A percentile compares a stretch with the other conserved stretches of the same genome.
Conservation (phyloP, 2,113 vertebrate genomes). For the Leucosticte australis region DNA sequence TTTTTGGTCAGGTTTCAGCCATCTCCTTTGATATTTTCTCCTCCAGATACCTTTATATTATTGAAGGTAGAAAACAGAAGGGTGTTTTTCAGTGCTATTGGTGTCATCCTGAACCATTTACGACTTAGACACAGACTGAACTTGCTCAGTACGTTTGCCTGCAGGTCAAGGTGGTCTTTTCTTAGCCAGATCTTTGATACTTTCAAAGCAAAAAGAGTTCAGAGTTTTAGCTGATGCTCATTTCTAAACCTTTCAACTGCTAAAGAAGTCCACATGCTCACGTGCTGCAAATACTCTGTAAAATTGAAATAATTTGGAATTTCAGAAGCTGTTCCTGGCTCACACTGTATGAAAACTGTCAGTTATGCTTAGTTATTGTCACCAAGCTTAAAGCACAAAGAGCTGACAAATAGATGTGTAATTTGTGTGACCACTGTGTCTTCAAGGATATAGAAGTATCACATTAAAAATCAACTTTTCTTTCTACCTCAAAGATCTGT, state of each 20-base stretch:
- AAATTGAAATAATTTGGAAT: neutral
- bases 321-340: neutral
- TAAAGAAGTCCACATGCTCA: neutral
- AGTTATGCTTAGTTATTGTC: neutral
- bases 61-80: neutral
- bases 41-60: neutral
- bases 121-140: neutral
- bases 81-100: neutral
- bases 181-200: neutral
- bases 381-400: neutral
- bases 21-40: neutral
- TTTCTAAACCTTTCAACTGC: neutral
- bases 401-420: neutral
- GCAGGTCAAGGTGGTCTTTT: neutral
- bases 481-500: neutral
- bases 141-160: neutral
- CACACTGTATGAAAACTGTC: neutral
- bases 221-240: neutral
- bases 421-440: neutral
- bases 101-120: neutral
- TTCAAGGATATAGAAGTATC: neutral
- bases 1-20: neutral
- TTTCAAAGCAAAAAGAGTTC: neutral
- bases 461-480: neutral
- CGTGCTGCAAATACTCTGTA: neutral